Base-by-base conservation (phyloP, 2,888 invertebrate species). In the Molanna angustata region DNA sequence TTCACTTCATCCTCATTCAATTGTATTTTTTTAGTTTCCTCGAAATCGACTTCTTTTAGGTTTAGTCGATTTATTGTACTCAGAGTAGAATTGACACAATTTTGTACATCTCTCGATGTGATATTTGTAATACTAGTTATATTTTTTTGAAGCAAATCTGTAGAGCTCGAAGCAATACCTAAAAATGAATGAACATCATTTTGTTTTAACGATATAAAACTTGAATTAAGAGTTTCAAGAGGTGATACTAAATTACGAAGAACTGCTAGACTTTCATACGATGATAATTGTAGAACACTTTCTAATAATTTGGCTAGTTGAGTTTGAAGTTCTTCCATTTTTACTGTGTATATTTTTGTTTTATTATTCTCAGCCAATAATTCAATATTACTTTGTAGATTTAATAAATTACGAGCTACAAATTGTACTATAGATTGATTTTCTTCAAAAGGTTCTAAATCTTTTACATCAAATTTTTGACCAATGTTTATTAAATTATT, bases 271-370 rank as follows among this genome's bases (percentile, higher is more conserved):
- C 69, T 69, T 49, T 67, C 67, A 18, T 66, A 65, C 2, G 71
- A 63, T 6, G 67, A 64, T 16, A 63, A 64, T 59, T 81, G 79
- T 49, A 82, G 71, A 3, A 81, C 78, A 56, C 78, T 78, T 64
- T 81, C 80, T 49, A 83, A 69, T 7, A 80, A 66, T 58, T 76
- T 75, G 0, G 82, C 80, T 14, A 82, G 64, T 60, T 79, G 65
- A 72, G 78, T 70, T 66, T 81, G 65, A 68, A 74, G 68, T 56
- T 67, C 33, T 61, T 67, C 61, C 72, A 74, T 4, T 13, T 52
- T 19, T 41, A 56, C 44, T 4, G 45, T 27, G 9, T 35, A 64
- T 0, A 58, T 46, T 43, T 67, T 65, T 0, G 68, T 61, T 49
- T 66, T 66, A 0, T 63, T 55, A 0, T 67, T 64, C 3, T 68